Conservation (phyloP, 2,888 invertebrate species). For the Eledona agricola region DNA sequence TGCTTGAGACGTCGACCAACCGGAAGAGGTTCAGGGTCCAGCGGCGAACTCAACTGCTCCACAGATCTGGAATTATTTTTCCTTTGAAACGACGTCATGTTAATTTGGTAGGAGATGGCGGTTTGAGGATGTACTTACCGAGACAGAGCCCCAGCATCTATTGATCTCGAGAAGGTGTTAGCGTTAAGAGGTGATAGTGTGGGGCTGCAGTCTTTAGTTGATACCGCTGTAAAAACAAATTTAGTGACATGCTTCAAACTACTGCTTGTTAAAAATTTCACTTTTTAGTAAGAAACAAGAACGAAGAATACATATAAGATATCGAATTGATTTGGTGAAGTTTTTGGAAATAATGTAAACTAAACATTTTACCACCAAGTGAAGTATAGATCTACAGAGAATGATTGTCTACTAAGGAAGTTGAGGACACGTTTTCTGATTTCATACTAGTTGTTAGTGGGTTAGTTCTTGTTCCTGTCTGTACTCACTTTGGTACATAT, state of each 20-base stretch:
- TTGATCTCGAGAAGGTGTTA: slow-evolving; percentile 78
- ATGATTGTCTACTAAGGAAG: too few species aligned
- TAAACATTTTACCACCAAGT: too few species aligned
- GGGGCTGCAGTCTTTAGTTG: slow-evolving; percentile 85
- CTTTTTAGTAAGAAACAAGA: too few species aligned
- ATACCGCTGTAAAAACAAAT: slow-evolving; percentile 66
- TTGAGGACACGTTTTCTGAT: too few species aligned
- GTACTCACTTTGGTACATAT: slow-evolving; percentile 78
- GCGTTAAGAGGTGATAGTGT: slow-evolving; percentile 82
- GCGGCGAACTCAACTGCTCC: slow-evolving; percentile 84
- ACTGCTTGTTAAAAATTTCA: too few species aligned
- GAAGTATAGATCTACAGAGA: too few species aligned
- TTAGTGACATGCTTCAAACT: slow-evolving; percentile 31
- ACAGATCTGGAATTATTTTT: slow-evolving; percentile 67
- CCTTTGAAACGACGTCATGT: slow-evolving; percentile 17
- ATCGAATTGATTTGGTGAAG: too few species aligned
- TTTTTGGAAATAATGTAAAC: too few species aligned
- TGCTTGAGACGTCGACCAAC: slow-evolving; percentile 60
- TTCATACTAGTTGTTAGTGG: slow-evolving; percentile 16
- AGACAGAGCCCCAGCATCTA: slow-evolving; percentile 73
- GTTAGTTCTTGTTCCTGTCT: slow-evolving; percentile 14
- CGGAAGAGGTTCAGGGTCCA: slow-evolving; percentile 70
- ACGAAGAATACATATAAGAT: too few species aligned
- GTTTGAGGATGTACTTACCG: slow-evolving; percentile 62
- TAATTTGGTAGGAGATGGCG: slow-evolving; percentile 12